These are phyloP conservation scores for Drosophila hawaiiensis DNA, from an alignment of 2,888 invertebrate genomes.

Conservation along the genomic window DNA sequence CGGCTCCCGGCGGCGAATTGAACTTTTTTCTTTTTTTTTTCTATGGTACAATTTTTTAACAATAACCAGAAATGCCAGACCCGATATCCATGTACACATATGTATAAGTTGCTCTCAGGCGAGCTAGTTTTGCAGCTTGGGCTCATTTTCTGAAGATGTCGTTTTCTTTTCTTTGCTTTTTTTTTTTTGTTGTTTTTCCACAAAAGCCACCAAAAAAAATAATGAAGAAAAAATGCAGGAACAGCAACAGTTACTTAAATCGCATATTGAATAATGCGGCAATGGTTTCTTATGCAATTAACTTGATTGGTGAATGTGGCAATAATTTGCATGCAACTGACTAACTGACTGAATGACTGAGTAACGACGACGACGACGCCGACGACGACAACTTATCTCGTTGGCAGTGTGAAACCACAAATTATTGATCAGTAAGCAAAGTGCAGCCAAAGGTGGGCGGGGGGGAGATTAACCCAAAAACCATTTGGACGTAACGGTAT, in stretches of 20 bases:
- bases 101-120: conserved; percentile 30
- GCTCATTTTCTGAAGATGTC: conserved; percentile 54
- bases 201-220: not conserved
- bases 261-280: conserved; percentile 64
- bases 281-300: conserved; percentile 74
- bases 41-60: conserved; percentile 46
- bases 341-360: conserved; percentile 29
- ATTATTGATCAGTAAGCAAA: conserved; percentile 44
- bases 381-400: conserved; percentile 25
- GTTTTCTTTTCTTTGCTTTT: conserved; percentile 1
- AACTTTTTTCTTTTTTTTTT: not conserved
- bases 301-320: conserved; percentile 63
- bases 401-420: conserved; percentile 52
- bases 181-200: not conserved
- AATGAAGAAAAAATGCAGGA: not conserved
- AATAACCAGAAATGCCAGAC: conserved; percentile 76
- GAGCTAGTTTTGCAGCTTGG: conserved; percentile 1
- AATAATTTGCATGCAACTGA: conserved; percentile 61
- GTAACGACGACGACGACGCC: conserved; percentile 11
- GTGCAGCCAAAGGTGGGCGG: not conserved
- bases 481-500: conserved; percentile 54
- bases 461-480: conserved; percentile 31
- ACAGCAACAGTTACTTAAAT: conserved; percentile 4
- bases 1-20: conserved; percentile 25
- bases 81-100: conserved; percentile 44